These are phyloP conservation scores for Ditylenchus weischeri DNA, from an alignment of 2,888 invertebrate species.

Conservation along the genomic window DNA sequence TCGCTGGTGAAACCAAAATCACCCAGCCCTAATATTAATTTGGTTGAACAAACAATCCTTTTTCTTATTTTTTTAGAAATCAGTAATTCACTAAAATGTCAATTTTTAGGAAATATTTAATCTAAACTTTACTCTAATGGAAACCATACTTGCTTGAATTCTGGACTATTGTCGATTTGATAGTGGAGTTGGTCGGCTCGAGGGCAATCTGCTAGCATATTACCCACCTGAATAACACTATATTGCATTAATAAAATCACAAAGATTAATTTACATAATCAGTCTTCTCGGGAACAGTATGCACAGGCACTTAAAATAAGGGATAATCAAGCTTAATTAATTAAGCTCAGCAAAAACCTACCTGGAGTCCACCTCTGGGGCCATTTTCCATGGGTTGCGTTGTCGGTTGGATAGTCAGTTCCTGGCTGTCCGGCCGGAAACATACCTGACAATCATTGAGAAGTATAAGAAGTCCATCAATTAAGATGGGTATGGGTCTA, in stretches of 20 bases:
- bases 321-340: not conserved
- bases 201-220: not conserved
- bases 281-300: constrained; percentile 4
- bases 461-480: too few species aligned
- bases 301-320: not conserved
- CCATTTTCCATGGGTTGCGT: constrained; percentile 8
- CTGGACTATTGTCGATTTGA: not conserved
- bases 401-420: not conserved
- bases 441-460: not conserved
- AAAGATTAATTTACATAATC: constrained; percentile 1
- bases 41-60: too few species aligned
- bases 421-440: constrained; percentile 2
- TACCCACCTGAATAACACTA: not conserved
- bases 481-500: too few species aligned
- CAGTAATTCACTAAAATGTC: too few species aligned
- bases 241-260: not conserved
- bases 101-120: too few species aligned
- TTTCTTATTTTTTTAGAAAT: too few species aligned
- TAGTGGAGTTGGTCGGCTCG: constrained; percentile 11
- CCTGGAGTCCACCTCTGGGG: constrained; percentile 9
- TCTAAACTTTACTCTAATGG: too few species aligned
- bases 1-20: too few species aligned
- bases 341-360: not conserved
- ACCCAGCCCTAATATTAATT: too few species aligned
- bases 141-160: not conserved